phyloP scores from a whole-genome alignment of 2,888 invertebrate species.

The Hirtodrosophila trivittata region DNA sequence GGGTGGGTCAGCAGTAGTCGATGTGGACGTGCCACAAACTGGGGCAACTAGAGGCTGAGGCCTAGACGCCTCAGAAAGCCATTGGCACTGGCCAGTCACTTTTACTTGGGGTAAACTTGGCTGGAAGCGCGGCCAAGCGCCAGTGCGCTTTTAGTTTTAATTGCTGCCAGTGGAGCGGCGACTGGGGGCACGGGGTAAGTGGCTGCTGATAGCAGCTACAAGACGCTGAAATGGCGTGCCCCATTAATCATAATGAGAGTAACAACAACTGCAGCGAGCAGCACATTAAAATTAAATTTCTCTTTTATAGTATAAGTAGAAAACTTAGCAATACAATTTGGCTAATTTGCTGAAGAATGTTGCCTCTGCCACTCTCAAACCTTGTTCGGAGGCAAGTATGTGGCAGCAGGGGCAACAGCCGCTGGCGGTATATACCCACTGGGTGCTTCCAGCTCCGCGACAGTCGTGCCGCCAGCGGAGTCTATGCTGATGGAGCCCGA shows the following conservation, averaged over 20 bases:
- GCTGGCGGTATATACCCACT: conserved; percentile 47
- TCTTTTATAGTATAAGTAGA: conserved; percentile 56
- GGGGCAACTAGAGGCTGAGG: conserved; percentile 34
- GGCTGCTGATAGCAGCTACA: conserved; percentile 51
- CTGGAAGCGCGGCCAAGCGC: conserved; percentile 47
- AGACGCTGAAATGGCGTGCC: conserved; percentile 49
- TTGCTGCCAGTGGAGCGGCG: conserved; percentile 33
- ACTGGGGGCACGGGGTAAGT: conserved; percentile 27
- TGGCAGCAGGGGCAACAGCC: conserved; percentile 42
- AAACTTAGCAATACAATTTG: conserved; percentile 64
- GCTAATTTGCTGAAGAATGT: conserved; percentile 50
- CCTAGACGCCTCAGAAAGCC: conserved; percentile 8
- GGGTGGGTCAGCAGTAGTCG: conserved; percentile 53
- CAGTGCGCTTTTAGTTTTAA: conserved; percentile 71
- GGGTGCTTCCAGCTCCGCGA: conserved; percentile 52
- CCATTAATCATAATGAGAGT: conserved; percentile 59
- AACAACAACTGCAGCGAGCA: conserved; percentile 21
- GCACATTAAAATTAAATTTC: conserved; percentile 68
- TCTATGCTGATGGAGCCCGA: conserved; percentile 32
- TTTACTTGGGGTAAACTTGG: conserved; percentile 36
- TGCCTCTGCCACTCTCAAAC: conserved; percentile 34
- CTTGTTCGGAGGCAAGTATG: conserved; percentile 64
- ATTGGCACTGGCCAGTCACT: conserved; percentile 26
- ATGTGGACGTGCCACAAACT: conserved; percentile 62
- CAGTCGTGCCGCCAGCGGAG: conserved; percentile 29